These are phyloP conservation scores for Platyscapa corneri DNA, from an alignment of 1,140 invertebrate genomes.

Conservation along the genomic window DNA sequence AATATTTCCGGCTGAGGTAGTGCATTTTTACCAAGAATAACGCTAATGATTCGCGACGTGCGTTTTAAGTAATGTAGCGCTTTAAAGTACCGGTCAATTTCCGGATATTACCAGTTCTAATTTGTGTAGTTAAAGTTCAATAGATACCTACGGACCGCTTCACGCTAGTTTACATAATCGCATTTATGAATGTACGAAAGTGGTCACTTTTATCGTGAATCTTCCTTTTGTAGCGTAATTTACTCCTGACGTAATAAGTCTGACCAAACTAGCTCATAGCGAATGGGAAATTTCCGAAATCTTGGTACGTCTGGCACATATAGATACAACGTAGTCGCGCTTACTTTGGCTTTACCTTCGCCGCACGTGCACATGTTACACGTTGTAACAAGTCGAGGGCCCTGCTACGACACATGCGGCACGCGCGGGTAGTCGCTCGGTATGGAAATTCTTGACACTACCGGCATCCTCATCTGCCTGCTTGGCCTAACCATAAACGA, in stretches of 20 bases:
- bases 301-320: not conserved
- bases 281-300: conserved; percentile 32
- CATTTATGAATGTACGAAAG: conserved; percentile 33
- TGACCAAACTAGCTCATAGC: not conserved
- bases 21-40: conserved; percentile 12
- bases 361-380: not conserved
- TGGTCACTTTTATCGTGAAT: conserved; percentile 35
- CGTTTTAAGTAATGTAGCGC: conserved; percentile 9
- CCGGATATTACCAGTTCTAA: conserved; percentile 38
- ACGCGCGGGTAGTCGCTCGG: no score
- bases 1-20: not conserved
- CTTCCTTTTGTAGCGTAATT: conserved; percentile 39
- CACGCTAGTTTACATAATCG: conserved; percentile 41
- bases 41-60: not conserved
- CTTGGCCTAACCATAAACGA: no score
- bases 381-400: not conserved
- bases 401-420: no score
- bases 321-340: not conserved
- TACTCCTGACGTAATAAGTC: not conserved
- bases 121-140: conserved; percentile 40
- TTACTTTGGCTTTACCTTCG: not conserved
- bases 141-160: conserved; percentile 23
- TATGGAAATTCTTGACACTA: no score
- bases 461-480: no score
- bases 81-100: conserved; percentile 26